Conservation (phyloP, 1,140 invertebrate species). For the Goniozus legneri region DNA sequence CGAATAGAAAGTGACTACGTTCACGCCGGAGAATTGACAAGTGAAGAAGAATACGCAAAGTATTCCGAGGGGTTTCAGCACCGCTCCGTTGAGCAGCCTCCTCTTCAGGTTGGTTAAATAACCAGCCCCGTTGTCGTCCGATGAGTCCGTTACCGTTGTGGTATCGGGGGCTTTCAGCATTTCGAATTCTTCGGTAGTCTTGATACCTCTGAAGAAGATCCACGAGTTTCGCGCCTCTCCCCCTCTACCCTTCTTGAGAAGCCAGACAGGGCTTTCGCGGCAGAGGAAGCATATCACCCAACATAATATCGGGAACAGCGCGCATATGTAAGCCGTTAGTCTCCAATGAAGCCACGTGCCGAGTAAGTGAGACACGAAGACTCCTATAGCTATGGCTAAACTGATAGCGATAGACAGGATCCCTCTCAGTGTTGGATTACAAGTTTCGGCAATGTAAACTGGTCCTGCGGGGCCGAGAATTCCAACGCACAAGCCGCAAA, state of each 20-base stretch:
- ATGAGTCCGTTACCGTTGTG: slow-evolving; percentile 2
- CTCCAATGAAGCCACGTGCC: slow-evolving; percentile 62
- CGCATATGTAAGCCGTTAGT: slow-evolving; percentile 56
- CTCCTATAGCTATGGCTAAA: slow-evolving; percentile 56
- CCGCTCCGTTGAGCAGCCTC: slow-evolving; percentile 25
- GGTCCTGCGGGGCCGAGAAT: slow-evolving; percentile 52
- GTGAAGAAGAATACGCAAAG: slow-evolving; percentile 61
- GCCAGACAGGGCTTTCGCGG: slow-evolving; percentile 72
- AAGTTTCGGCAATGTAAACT: slow-evolving; percentile 56
- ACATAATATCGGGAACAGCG: slow-evolving; percentile 51
- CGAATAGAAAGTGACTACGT: slow-evolving; percentile 72
- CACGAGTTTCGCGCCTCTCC: slow-evolving; percentile 55
- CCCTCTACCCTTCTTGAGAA: slow-evolving; percentile 56
- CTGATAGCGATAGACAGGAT: slow-evolving; percentile 57
- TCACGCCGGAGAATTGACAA: slow-evolving; percentile 63
- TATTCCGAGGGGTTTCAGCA: slow-evolving; percentile 61
- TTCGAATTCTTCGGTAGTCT: slow-evolving; percentile 23
- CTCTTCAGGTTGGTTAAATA: not conserved
- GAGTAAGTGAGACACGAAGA: slow-evolving; percentile 57
- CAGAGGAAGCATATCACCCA: slow-evolving; percentile 53
- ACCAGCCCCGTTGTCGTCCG: slow-evolving; percentile 24
- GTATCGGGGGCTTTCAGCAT: slow-evolving; percentile 2
- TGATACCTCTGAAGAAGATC: slow-evolving; percentile 18
- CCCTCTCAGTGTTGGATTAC: slow-evolving; percentile 57
- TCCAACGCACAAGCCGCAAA: slow-evolving; percentile 62